These are phyloP conservation scores for Ptychodera flava DNA, from an alignment of 35 echinoderm and acorn worm genomes.

Conservation along the genomic window DNA sequence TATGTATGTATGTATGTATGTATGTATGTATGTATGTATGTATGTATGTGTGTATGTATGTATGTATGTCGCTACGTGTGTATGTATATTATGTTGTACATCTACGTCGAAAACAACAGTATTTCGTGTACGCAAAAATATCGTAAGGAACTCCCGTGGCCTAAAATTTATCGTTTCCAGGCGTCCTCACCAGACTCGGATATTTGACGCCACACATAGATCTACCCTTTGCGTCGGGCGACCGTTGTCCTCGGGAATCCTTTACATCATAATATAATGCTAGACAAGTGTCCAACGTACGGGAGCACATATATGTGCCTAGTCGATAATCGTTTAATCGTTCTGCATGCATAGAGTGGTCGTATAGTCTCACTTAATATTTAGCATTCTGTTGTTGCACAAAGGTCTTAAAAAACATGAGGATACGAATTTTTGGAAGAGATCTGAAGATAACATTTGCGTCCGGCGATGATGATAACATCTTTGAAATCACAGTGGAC, in stretches of 20 bases:
- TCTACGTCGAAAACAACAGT: background rate
- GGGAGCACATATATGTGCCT: too few relatives aligned
- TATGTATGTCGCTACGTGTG: background rate
- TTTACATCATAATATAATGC: too few relatives aligned
- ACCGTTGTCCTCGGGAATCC: background rate
- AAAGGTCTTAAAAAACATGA: background rate
- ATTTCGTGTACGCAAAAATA: too few relatives aligned
- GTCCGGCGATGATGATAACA: background rate
- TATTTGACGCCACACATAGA: background rate
- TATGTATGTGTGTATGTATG: background rate
- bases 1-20: conserved; percentile 2
- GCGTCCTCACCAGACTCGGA: background rate
- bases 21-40: background rate
- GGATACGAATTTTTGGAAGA: background rate
- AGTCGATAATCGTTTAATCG: too few relatives aligned
- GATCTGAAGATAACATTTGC: background rate
- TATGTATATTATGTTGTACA: background rate
- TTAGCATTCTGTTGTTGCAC: too few relatives aligned
- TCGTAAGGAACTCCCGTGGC: too few relatives aligned
- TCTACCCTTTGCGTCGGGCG: background rate
- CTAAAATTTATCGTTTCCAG: too few relatives aligned
- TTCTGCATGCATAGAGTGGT: too few relatives aligned
- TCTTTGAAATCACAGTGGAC: background rate
- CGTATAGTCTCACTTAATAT: too few relatives aligned
- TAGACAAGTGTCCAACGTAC: too few relatives aligned